These are phyloP conservation scores for Drosophila nebulosa DNA, from an alignment of 1,140 invertebrate species.

Conservation along the genomic window DNA sequence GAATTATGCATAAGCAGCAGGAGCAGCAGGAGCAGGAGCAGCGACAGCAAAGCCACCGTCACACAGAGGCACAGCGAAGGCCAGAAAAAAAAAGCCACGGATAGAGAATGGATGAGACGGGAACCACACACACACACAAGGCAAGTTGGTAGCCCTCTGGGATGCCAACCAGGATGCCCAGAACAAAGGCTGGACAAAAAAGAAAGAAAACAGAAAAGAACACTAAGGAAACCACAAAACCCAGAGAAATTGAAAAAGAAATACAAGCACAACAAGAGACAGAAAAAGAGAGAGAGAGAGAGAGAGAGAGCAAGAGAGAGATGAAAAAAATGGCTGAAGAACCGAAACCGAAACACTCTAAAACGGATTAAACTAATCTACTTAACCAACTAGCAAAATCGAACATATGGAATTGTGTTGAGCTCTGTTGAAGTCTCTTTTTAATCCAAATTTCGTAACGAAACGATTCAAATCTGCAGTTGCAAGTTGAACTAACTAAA, in stretches of 20 bases:
- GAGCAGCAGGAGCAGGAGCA: constrained; percentile 18
- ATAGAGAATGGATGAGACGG: constrained; percentile 2
- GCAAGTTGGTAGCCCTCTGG: background rate
- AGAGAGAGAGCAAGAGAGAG: background rate
- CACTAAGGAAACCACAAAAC: constrained; percentile 63
- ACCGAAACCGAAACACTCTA: background rate
- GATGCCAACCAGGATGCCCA: constrained; percentile 20
- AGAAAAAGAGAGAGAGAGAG: background rate
- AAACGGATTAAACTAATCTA: background rate
- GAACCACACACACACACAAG: constrained; percentile 19
- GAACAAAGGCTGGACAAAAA: constrained; percentile 18
- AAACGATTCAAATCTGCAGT: too few species aligned
- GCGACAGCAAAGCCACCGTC: too few species aligned
- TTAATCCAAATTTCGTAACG: too few species aligned
- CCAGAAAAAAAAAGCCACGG: background rate
- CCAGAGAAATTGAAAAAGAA: constrained; percentile 49
- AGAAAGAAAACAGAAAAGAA: background rate
- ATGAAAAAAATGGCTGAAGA: background rate
- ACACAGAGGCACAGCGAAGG: background rate
- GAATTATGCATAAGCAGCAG: constrained; percentile 71
- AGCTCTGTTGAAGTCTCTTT: too few species aligned
- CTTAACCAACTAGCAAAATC: too few species aligned
- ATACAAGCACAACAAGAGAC: background rate
- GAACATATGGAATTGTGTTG: too few species aligned
- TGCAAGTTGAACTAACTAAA: too few species aligned